These are phyloP conservation scores for Chloropsis hardwickii DNA, from an alignment of 2,113 vertebrate species.

Conservation along the genomic window DNA sequence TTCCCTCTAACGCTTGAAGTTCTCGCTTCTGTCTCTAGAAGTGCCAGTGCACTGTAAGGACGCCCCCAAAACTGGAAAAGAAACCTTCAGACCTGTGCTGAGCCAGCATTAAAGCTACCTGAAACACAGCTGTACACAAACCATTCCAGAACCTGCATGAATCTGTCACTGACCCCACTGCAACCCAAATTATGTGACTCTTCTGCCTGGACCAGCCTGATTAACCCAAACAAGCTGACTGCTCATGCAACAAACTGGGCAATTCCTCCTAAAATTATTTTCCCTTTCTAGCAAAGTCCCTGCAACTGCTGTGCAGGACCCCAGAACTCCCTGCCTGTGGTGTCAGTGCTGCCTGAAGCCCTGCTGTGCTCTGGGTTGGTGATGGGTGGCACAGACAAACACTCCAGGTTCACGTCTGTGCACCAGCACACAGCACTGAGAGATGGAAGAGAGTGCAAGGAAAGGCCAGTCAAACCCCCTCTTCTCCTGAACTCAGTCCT, in stretches of 20 bases:
- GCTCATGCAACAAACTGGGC: neutral
- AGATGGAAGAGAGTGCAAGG: neutral
- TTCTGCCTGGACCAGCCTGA: neutral
- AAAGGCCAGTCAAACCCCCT: neutral
- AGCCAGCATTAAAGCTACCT: neutral
- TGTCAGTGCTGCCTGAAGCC: neutral
- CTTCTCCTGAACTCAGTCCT: neutral
- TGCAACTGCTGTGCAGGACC: neutral
- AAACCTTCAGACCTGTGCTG: neutral
- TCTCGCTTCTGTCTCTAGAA: slow-evolving; percentile 14
- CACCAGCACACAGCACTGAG: neutral
- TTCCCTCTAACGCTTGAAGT: slow-evolving; percentile 3
- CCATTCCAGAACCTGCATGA: neutral
- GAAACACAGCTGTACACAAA: neutral
- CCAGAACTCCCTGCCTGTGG: neutral
- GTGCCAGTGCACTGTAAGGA: slow-evolving; percentile 55
- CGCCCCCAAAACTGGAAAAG: neutral
- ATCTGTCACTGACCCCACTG: neutral
- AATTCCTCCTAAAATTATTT: neutral
- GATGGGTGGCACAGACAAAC: neutral
- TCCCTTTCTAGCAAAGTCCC: neutral
- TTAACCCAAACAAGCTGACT: neutral
- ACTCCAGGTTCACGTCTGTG: neutral
- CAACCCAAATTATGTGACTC: neutral
- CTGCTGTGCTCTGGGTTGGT: neutral